Conservation (phyloP, 1,140 invertebrate species). For the Apocrypta bakeri region DNA sequence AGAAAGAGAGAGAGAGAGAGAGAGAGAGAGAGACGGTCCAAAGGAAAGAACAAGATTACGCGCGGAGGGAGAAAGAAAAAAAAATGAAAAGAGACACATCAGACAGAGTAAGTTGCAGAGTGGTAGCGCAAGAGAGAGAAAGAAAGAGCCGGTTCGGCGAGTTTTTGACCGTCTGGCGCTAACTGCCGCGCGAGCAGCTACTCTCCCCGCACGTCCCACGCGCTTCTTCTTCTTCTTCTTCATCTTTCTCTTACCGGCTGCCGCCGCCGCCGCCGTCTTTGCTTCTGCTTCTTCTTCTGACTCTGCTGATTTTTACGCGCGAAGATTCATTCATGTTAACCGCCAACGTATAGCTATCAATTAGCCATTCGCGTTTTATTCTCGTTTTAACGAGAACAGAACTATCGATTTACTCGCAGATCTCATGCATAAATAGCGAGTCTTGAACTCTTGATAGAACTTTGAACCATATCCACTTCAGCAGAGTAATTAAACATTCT, state of each 20-base stretch:
- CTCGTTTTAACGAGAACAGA: too few species aligned
- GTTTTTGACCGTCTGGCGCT: constrained; percentile 72
- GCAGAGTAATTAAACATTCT: neutral
- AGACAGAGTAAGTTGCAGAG: neutral
- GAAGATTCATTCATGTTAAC: constrained; percentile 26
- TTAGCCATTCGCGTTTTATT: too few species aligned
- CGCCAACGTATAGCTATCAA: neutral
- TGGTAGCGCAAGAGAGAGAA: constrained; percentile 7
- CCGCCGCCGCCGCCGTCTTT: neutral
- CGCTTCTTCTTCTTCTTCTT: constrained; percentile 15
- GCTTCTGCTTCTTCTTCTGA: neutral
- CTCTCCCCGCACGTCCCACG: constrained; percentile 37
- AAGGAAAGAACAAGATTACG: constrained; percentile 13
- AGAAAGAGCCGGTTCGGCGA: constrained; percentile 68
- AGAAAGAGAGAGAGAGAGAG: constrained; percentile 46
- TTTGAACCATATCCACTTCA: neutral
- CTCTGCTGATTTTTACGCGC: constrained; percentile 1
- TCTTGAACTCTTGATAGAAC: too few species aligned
- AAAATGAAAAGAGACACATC: neutral
- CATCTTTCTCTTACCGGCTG: neutral
- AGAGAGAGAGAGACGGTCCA: constrained; percentile 54
- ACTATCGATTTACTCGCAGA: too few species aligned
- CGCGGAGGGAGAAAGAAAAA: constrained; percentile 49
- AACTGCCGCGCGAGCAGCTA: constrained; percentile 59
- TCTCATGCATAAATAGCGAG: neutral